Base-by-base conservation (phyloP, 2,888 invertebrate species). In the Drosophila prolongata region DNA sequence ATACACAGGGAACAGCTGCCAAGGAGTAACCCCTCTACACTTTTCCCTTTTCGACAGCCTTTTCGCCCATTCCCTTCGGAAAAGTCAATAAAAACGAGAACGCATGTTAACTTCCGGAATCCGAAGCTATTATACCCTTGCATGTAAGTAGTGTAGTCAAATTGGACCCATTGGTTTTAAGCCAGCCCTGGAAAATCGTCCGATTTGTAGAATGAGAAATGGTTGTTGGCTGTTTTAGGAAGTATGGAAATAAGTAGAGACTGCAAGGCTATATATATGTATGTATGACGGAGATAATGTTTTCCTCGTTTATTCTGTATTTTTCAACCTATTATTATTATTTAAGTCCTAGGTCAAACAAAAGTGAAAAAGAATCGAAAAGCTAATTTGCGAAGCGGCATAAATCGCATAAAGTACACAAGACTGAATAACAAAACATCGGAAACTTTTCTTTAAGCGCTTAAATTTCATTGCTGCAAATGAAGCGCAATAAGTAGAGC, bases 391-490 rank as follows among this genome's bases (percentile, higher is more conserved):
- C 42, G 34, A 57, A 49, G 42, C 37, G 40, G 34, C 49, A 50
- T 46, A 71, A 60, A 76, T 55, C 66, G 61, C 53, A 66, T 65
- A 62, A 73, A 42, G 40, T 19, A 19, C 30, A 34, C 30, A 27
- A 38, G 38, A 58, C 42, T 64, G 42, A 38, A 54, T 19, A 66
- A 46, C 37, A 67, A 66, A 78, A 65, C 37, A 62, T 37, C 30
- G 1, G 38, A 72, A 65, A 69, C 60, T 58, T 65, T 35, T 50
- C 50, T 42, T 61, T 52, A 71, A 83, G 53, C 78, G 65, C 65
- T 78, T 79, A 65, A 78, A 70, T 78, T 78, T 58, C 66, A 66
- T 75, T 78, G 55, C 52, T 71, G 78, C 62, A 80, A 83, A 80
- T 80, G 75, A 62, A 77, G 80, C 80, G 69, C 65, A 74, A 79